Percentiles rank a stretch among this genome's conserved stretches.
phyloP scores from a whole-genome alignment of 2,113 vertebrate genomes.

The Microtus oregoni region DNA sequence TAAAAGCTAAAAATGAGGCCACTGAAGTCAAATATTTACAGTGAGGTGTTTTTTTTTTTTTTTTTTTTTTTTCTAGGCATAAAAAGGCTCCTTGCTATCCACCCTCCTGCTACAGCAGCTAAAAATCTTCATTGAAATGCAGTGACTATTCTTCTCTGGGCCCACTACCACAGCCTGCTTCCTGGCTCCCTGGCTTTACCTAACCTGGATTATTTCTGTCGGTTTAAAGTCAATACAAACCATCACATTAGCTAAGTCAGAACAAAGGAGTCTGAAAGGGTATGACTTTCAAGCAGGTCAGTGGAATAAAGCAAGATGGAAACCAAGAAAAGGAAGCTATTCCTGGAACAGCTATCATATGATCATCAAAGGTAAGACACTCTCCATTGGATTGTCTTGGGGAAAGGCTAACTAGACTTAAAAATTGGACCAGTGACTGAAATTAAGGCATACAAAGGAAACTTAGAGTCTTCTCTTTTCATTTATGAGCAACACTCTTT shows the following conservation, averaged over 20 bases:
- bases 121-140: background rate
- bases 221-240: background rate
- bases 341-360: background rate
- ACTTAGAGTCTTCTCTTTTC: background rate
- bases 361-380: background rate
- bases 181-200: background rate
- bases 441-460: background rate
- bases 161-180: background rate
- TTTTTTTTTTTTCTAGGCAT: background rate
- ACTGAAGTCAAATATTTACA: background rate
- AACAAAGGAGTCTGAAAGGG: background rate
- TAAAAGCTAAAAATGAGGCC: constrained; percentile 24
- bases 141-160: background rate
- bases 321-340: background rate
- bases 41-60: background rate
- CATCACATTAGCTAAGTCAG: background rate
- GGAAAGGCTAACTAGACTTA: background rate
- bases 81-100: background rate
- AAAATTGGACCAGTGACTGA: background rate
- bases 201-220: background rate
- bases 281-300: background rate
- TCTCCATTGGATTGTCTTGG: background rate
- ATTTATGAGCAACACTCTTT: background rate
- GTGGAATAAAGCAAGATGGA: background rate
- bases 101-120: background rate